A percentile compares a stretch with the other conserved stretches of the same genome.
phyloP scores from a whole-genome alignment of 2,113 vertebrate genomes.

The Mastomys coucha region DNA sequence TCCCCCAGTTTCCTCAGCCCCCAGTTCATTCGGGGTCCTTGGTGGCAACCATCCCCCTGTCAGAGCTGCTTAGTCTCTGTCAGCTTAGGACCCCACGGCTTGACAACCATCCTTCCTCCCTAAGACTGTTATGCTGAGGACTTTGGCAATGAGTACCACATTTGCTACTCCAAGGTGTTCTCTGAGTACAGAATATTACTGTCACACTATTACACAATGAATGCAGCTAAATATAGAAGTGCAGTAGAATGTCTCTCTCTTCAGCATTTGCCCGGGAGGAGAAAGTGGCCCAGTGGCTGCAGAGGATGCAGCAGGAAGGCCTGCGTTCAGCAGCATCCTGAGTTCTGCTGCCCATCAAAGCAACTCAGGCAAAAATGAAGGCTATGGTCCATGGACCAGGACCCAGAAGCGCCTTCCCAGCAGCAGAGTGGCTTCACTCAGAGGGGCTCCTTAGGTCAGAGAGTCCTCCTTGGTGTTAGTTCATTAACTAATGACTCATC shows the following conservation, averaged over 20 bases:
- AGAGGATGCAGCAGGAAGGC: not conserved
- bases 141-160: not conserved
- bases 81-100: not conserved
- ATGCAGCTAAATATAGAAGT: constrained; percentile 47
- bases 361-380: not conserved
- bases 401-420: too few species aligned
- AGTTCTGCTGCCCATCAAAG: not conserved
- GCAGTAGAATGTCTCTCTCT: not conserved
- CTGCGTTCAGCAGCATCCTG: not conserved
- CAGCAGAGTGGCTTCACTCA: not conserved
- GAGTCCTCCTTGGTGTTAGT: not conserved
- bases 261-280: not conserved
- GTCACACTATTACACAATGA: not conserved
- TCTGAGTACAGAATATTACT: not conserved
- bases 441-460: not conserved
- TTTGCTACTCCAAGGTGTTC: constrained; percentile 9
- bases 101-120: not conserved
- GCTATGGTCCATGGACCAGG: not conserved
- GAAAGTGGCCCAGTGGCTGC: not conserved
- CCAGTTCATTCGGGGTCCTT: not conserved
- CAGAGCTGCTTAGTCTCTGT: not conserved
- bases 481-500: too few species aligned
- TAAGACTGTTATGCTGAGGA: too few species aligned
- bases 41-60: too few species aligned
- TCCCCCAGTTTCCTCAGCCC: too few species aligned